phyloP scores from a whole-genome alignment of 2,888 invertebrate species.

The Sepioteuthis lessoniana region DNA sequence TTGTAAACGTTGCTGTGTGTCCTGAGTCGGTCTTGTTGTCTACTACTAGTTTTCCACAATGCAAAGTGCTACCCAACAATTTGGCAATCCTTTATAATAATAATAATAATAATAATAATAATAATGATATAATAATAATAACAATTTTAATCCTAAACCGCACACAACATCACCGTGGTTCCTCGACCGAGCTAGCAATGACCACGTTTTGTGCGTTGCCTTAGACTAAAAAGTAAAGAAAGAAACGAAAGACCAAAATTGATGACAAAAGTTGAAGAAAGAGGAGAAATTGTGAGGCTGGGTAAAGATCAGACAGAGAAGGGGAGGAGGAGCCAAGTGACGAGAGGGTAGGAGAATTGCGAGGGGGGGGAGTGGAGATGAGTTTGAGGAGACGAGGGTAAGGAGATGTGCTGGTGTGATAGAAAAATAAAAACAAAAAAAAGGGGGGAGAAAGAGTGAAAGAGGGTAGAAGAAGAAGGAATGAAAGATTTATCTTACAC shows the following conservation, averaged over 20 bases:
- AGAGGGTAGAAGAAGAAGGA: background rate
- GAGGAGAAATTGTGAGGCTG: background rate
- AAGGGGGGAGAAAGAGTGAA: background rate
- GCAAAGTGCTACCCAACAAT: background rate
- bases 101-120: background rate
- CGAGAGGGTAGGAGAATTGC: background rate
- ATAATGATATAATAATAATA: background rate
- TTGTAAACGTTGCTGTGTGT: background rate
- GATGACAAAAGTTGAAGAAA: background rate
- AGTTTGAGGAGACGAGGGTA: no score
- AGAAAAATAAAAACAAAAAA: no score
- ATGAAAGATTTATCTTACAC: background rate
- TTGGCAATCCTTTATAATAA: background rate
- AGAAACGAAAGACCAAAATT: background rate
- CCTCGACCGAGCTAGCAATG: no score
- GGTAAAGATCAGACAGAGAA: background rate
- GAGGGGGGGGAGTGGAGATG: background rate
- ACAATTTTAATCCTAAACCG: background rate
- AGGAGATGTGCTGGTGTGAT: no score
- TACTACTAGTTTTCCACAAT: background rate
- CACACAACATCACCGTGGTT: background rate
- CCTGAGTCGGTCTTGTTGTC: background rate
- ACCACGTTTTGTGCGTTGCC: conserved; percentile 15
- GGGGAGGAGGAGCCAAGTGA: background rate
- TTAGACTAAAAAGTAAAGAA: background rate